Base-by-base conservation (phyloP, 2,113 vertebrate species). In the Corythaixoides concolor region DNA sequence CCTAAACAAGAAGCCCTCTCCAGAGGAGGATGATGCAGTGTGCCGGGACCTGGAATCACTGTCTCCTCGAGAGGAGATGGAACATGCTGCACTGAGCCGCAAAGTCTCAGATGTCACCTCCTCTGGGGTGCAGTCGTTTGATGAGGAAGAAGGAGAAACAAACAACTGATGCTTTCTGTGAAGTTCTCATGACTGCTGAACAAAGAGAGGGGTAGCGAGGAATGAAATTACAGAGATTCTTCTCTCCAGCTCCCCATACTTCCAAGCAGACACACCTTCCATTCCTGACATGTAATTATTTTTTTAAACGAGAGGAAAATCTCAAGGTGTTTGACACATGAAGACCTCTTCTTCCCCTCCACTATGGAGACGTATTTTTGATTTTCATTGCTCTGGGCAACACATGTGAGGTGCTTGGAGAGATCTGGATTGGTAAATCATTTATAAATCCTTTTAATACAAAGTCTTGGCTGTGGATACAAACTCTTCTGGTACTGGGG, bases 81-180 rank as follows among this genome's bases (percentile, higher is more conserved):
- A 99, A 95, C 97, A 98, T 96, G 98, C 98, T 82, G 98, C 98
- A 60, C 98, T 99, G 85, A 99, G 99, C 96, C 98, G 99, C 93
- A 99, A 99, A 97, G 97, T 98, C 91, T 99, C 98, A 66, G 99
- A 99, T 43, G 99, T 99, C 96, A 98, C 98, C 68, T 98, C 98
- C 41, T 98, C 98, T 76, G 98, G 99, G 27, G 98, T 99, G 94
- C 99, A 99, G 96, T 99, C 98, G 24, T 98, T 99, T 87, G 99
- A 99, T 87, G 99, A 99, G 96, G 99, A 99, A 94, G 99, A 99
- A 56, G 98, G 99, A 67, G 98, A 98, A 97, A 85, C 98, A 96
- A 98, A 98, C 96, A 98, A 98, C 97, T 98, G 96, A 98, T 88
- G 95, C 93, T 97, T 88, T 95, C 93, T 78, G 72, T 93, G 90